phyloP scores from a whole-genome alignment of 2,888 invertebrate genomes.

The Eupithecia tripunctaria region DNA sequence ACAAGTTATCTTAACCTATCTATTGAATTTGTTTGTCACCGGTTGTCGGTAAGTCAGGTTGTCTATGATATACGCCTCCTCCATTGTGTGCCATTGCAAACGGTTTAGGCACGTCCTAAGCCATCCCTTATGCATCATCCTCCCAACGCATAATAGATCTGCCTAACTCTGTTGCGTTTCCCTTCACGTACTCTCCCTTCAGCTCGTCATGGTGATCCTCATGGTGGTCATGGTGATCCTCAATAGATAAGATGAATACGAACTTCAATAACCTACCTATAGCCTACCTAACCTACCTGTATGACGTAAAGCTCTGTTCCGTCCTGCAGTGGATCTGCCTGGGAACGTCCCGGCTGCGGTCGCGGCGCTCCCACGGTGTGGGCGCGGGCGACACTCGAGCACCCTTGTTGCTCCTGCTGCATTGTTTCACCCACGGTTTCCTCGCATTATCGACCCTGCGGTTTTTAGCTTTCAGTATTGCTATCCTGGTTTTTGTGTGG shows the following conservation, averaged over 20 bases:
- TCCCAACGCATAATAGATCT: too few species aligned
- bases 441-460: neutral
- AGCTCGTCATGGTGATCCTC: neutral
- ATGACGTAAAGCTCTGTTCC: neutral
- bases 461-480: conserved; percentile 17
- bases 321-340: neutral
- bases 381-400: conserved; percentile 14
- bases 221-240: neutral
- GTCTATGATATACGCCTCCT: too few species aligned
- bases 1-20: too few species aligned
- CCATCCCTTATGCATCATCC: too few species aligned
- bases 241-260: neutral
- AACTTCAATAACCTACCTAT: neutral
- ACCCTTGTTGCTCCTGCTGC: conserved; percentile 19
- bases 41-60: too few species aligned
- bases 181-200: too few species aligned
- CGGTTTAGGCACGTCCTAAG: too few species aligned
- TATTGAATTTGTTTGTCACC: too few species aligned
- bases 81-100: too few species aligned
- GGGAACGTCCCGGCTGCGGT: conserved; percentile 12
- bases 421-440: conserved; percentile 25
- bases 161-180: too few species aligned
- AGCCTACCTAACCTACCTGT: neutral
- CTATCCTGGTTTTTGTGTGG: conserved; percentile 21
- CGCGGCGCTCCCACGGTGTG: neutral